Evolutionary conservation across 2,888 invertebrate species (phyloP).

Genomic region (Lymantria dispar): DNA sequence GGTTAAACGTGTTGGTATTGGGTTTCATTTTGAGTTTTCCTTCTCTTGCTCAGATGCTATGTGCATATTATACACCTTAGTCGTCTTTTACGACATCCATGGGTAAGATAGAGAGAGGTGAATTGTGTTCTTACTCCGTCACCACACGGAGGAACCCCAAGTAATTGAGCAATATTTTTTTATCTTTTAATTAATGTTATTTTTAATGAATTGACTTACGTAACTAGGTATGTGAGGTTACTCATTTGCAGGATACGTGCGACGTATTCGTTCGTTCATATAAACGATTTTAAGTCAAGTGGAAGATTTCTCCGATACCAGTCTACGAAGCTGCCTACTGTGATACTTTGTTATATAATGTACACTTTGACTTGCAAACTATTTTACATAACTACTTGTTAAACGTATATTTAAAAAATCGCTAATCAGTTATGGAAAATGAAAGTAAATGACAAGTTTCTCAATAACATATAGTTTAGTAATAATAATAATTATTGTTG

Average conservation of each 20-base stretch:
- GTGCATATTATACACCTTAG: too few species aligned
- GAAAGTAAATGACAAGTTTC: slow-evolving; percentile 14
- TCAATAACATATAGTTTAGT: slow-evolving; percentile 10
- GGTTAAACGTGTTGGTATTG: too few species aligned
- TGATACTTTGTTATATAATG: slow-evolving; percentile 17
- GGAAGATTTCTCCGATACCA: slow-evolving; percentile 34
- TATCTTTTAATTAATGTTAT: too few species aligned
- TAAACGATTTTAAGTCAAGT: slow-evolving; percentile 33
- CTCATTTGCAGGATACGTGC: slow-evolving; percentile 15
- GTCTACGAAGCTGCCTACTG: slow-evolving; percentile 4
- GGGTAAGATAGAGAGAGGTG: too few species aligned
- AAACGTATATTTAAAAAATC: slow-evolving; percentile 17
- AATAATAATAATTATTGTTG: slow-evolving; percentile 11
- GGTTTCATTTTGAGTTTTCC: too few species aligned
- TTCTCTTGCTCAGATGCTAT: too few species aligned
- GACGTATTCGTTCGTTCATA: slow-evolving; percentile 41
- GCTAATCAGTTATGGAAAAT: slow-evolving; percentile 11
- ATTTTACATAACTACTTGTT: slow-evolving; percentile 24
- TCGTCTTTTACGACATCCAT: too few species aligned
- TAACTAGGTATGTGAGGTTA: slow-evolving; percentile 3
- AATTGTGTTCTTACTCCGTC: too few species aligned
- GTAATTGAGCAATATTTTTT: too few species aligned
- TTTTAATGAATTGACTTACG: too few species aligned
- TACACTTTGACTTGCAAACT: slow-evolving; percentile 21
- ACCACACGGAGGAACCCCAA: too few species aligned